Base-by-base conservation (phyloP, 2,797 vertebrate species). In the Margarornis squamiger region DNA sequence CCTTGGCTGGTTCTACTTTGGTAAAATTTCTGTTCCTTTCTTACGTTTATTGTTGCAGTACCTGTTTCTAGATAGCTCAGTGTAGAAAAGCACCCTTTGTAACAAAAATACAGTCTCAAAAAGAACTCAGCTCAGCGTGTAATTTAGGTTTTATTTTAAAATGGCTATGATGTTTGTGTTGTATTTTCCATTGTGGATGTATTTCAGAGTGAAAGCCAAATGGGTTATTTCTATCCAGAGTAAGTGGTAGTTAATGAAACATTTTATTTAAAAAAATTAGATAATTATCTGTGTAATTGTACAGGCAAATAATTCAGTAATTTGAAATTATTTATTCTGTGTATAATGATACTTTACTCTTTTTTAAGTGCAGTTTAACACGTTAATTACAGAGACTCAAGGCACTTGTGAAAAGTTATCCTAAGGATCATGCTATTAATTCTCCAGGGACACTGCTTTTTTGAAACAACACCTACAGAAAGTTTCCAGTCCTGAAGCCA, bases 211-310 rank as follows among this genome's bases (percentile, higher is more conserved):
- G 71, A 95, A 94, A 95, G 59, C 61, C 83, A 5, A 0, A 65
- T 78, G 82, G 45, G 36, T 94, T 96, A 85, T 48, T 83, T 96
- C 79, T 94, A 83, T 83, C 68, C 70, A 78, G 57, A 49, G 52
- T 79, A 91, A 92, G 75, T 96, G 41, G 46, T 94, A 93, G 92
- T 61, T 93, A 94, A 94, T 97, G 94, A 98, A 98, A 97, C 81
- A 83, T 95, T 96, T 95, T 95, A 96, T 97, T 98, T 97, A 81
- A 89, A 91, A 97, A 96, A 80, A 97, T 98, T 88, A 96, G 91
- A 93, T 97, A 97, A 97, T 98, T 97, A 96, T 97, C 96, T 97
- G 93, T 54, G 83, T 97, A 97, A 97, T 98, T 97, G 96, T 96
- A 94, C 77, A 95, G 95, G 92, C 91, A 98, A 98, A 97, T 97